A percentile compares a stretch with the other conserved stretches of the same genome.
phyloP scores from a whole-genome alignment of 2,797 vertebrate genomes.

The Staurois parvus region DNA sequence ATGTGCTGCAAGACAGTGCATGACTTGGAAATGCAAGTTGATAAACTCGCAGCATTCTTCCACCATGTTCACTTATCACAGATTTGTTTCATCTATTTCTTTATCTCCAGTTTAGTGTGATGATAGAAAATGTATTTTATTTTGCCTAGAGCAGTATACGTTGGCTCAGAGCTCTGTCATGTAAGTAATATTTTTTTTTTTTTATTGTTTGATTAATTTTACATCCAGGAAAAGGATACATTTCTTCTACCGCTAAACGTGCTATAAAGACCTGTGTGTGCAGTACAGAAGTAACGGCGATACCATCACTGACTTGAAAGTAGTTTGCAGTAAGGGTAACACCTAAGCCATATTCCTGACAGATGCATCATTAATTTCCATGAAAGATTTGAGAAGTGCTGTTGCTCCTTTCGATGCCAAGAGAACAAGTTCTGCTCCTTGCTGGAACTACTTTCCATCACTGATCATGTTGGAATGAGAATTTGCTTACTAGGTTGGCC shows the following conservation, averaged over 20 bases:
- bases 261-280: background rate
- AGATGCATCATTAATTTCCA: background rate
- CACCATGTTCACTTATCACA: background rate
- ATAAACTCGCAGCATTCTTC: background rate
- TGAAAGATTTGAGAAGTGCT: background rate
- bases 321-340: background rate
- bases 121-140: background rate
- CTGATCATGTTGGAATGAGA: too few species aligned
- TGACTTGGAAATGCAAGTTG: background rate
- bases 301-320: background rate
- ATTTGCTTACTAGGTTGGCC: too few species aligned
- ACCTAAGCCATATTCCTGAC: too few species aligned
- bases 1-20: background rate
- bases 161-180: background rate
- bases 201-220: background rate
- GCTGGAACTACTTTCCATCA: too few species aligned
- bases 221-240: background rate
- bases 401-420: too few species aligned
- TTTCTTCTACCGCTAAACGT: background rate
- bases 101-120: background rate
- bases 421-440: too few species aligned
- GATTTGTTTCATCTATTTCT: background rate
- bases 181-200: background rate
- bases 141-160: background rate
- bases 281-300: too few species aligned